These are phyloP conservation scores for Actias luna DNA, from an alignment of 2,888 invertebrate genomes.

Conservation along the genomic window DNA sequence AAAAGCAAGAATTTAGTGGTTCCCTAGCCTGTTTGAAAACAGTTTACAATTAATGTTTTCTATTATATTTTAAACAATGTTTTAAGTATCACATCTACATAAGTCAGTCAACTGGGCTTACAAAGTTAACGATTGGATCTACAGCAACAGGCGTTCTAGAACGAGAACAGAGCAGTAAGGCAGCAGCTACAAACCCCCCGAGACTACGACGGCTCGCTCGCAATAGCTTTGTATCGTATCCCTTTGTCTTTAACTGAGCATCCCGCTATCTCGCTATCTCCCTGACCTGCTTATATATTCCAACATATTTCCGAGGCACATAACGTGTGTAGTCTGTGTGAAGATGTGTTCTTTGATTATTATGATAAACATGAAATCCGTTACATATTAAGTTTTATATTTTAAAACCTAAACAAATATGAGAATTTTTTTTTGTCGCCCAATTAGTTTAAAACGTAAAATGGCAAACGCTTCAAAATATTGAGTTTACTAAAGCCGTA, in stretches of 20 bases:
- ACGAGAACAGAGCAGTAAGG: constrained; percentile 39
- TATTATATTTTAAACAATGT: background rate
- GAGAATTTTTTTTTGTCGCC: no score
- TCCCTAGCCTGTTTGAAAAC: background rate
- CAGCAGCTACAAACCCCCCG: constrained; percentile 44
- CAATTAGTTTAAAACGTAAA: no score
- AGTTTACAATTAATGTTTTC: background rate
- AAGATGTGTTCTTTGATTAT: constrained; percentile 29
- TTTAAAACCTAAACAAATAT: background rate
- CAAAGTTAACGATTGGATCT: background rate
- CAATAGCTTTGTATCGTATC: constrained; percentile 54
- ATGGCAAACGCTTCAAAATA: no score
- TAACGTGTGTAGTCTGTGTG: constrained; percentile 14
- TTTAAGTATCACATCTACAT: background rate
- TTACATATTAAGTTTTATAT: background rate
- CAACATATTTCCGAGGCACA: constrained; percentile 36
- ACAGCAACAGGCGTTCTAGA: constrained; percentile 45
- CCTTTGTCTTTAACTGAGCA: constrained; percentile 55
- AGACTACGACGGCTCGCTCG: constrained; percentile 47
- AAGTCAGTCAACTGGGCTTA: background rate
- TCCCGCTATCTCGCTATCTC: constrained; percentile 41
- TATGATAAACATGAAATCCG: constrained; percentile 26
- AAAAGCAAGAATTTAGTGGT: no score
- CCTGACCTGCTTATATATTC: constrained; percentile 43
- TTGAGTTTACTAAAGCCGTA: no score